phyloP scores from a whole-genome alignment of 2,888 invertebrate species.

The Opisthograptis luteolata region DNA sequence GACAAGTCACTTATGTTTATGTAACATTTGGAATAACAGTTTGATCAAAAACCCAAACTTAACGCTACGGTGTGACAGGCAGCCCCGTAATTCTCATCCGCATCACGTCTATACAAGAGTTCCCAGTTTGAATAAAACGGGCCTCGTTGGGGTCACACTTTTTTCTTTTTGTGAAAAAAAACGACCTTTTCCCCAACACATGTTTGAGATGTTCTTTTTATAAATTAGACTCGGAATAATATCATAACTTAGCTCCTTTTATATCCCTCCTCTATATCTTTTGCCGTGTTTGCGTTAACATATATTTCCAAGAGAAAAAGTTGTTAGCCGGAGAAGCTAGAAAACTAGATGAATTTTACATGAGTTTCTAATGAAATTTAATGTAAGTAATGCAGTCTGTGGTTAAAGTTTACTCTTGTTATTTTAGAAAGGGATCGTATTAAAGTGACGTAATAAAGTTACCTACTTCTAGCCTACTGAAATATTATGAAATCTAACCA shows the following conservation, averaged over 20 bases:
- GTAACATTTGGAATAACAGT: not conserved
- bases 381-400: slow-evolving; percentile 4
- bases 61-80: slow-evolving; percentile 17
- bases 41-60: not conserved
- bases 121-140: slow-evolving; percentile 62
- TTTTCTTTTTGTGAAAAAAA: slow-evolving; percentile 51
- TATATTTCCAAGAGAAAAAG: slow-evolving; percentile 22
- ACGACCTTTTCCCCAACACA: slow-evolving; percentile 39
- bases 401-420: not conserved
- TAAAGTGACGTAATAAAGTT: not conserved
- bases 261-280: slow-evolving; percentile 31
- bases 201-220: slow-evolving; percentile 47
- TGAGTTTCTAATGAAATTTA: slow-evolving; percentile 10
- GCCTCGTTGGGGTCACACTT: slow-evolving; percentile 53
- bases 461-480: too few species aligned
- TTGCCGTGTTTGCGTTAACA: slow-evolving; percentile 15
- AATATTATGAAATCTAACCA: too few species aligned
- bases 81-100: slow-evolving; percentile 46
- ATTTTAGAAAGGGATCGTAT: not conserved
- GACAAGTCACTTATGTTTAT: too few species aligned
- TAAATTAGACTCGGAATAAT: slow-evolving; percentile 48
- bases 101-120: slow-evolving; percentile 56
- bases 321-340: slow-evolving; percentile 7
- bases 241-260: slow-evolving; percentile 42
- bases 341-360: slow-evolving; percentile 19